Percentiles rank a stretch among this genome's conserved stretches.
Evolutionary conservation across 2,797 vertebrate genomes (phyloP).

Genomic region (Acomys russatus): DNA sequence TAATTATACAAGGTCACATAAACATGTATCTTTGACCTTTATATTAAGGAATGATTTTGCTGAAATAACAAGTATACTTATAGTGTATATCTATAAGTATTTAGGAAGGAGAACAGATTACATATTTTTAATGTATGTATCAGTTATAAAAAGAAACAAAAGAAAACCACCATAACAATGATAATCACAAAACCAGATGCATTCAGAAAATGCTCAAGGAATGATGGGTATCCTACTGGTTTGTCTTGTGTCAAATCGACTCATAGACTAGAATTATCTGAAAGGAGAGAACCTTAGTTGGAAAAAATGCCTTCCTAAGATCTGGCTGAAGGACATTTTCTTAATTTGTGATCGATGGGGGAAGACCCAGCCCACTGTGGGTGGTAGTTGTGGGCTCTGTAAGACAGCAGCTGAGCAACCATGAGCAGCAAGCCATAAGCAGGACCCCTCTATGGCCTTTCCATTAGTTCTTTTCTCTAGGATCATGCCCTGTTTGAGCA

Average conservation of each 20-base stretch:
- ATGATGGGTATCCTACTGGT: neutral
- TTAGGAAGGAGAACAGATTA: neutral
- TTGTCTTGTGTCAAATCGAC: neutral
- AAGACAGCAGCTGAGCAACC: neutral
- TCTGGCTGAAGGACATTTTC: neutral
- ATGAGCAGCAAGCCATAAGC: neutral
- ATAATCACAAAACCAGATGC: neutral
- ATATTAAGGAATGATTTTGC: neutral
- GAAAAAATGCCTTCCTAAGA: neutral
- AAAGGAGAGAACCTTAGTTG: neutral
- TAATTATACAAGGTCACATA: neutral
- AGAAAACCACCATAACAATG: neutral
- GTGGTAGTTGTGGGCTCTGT: neutral
- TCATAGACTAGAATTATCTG: neutral
- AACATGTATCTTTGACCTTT: neutral
- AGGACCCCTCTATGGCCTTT: neutral
- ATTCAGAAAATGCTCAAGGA: neutral
- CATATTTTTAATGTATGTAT: neutral
- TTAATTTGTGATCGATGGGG: neutral
- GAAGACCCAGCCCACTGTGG: neutral
- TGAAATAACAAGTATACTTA: neutral
- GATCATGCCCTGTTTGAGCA: neutral
- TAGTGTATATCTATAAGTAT: neutral
- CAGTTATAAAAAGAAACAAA: neutral
- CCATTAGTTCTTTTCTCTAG: neutral